Base-by-base conservation (phyloP, 2,113 vertebrate genomes). In the Neotoma lepida region DNA sequence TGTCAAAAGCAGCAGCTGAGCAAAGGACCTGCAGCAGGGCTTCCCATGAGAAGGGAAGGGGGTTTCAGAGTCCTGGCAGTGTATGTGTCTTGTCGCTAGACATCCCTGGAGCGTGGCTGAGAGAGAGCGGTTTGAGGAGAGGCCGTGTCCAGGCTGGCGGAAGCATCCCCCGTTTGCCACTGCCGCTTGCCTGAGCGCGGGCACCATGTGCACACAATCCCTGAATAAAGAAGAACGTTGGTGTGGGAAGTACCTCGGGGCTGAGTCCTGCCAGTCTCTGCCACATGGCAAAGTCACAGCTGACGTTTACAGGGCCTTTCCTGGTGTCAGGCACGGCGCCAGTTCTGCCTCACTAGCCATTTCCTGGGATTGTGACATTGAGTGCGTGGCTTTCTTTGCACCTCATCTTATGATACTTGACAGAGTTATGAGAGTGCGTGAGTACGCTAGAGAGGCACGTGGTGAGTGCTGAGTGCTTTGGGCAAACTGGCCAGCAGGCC, bases 131-230 rank as follows among this genome's bases (percentile, higher is more conserved):
- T 63, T 78, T 81, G n/a, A 2, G 35, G 22, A 26, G 20, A 35
- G 35, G 22, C 39, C 30, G 30, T 13, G 15, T 64, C 44, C 7
- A 8, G 5, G 8, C 30, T 78, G 28, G 18, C 12, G 4, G 22
- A 13, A 33, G 17, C 15, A 14, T n/a, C 77, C 68, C 26, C 26
- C 17, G 39, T 33, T 63, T 2, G 1, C 6, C 22, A 46, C 0
- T 3, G n/a, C 35, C 64, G 74, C 51, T n/a, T 76, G 58, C 18
- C 51, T 63, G 54, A 41, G 35, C 14, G 35, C 44, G n/a, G n/a
- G 28, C 20, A 1, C 33, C 0, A 0, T 5, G 54, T 88, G 41
- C 1, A 0, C 6, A 24, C 9, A 1, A 6, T 64, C 71, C 70
- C 78, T 33, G 10, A 68, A 5, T 54, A 10, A 44, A 54, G 68